phyloP scores from a whole-genome alignment of 2,113 vertebrate species.

The Neolamprologus brichardi region DNA sequence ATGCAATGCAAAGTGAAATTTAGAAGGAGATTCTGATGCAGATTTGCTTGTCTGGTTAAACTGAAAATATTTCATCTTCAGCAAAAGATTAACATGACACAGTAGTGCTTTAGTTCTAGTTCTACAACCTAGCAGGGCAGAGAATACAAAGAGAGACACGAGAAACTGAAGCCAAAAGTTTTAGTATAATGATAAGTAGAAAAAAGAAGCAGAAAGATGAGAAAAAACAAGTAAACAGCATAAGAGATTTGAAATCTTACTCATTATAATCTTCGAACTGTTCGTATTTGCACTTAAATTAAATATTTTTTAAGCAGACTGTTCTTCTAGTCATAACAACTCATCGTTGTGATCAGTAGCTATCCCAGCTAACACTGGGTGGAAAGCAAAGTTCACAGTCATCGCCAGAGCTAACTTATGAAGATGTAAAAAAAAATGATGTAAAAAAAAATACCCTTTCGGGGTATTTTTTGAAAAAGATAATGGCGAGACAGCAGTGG shows the following conservation, averaged over 20 bases:
- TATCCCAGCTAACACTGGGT: not conserved
- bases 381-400: not conserved
- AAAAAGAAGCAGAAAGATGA: not conserved
- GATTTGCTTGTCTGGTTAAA: not conserved
- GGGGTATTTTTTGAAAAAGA: accelerated
- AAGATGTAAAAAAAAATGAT: not conserved
- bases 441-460: not conserved
- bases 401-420: not conserved
- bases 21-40: not conserved
- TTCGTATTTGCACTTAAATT: not conserved
- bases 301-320: not conserved
- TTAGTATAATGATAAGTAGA: not conserved
- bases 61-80: not conserved
- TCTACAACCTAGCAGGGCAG: not conserved
- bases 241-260: not conserved
- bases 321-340: not conserved
- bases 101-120: not conserved
- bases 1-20: not conserved
- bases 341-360: not conserved
- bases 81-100: not conserved
- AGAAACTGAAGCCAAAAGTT: not conserved
- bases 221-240: not conserved
- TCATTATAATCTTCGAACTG: not conserved
- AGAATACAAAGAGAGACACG: not conserved
- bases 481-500: not conserved